A percentile compares a stretch with the other conserved stretches of the same genome.
Conservation (phyloP, 2,888 invertebrate genomes). For the Fissipunctia ypsillon region DNA sequence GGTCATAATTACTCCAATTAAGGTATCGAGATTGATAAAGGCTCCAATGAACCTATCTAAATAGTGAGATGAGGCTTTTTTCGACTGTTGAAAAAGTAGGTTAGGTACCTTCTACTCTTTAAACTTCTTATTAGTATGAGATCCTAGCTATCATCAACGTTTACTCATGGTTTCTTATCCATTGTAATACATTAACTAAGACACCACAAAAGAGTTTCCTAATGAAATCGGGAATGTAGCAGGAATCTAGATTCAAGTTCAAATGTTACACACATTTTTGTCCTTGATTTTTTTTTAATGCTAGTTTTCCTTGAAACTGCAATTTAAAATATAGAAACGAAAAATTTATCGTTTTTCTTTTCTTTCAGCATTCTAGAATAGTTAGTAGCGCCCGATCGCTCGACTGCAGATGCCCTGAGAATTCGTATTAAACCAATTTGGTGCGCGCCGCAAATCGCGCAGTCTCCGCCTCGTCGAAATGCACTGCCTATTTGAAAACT, state of each 20-base stretch:
- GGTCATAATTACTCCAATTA: neutral
- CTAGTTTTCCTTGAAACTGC: neutral
- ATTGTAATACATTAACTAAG: neutral
- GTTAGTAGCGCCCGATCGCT: conserved; percentile 62
- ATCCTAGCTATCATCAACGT: neutral
- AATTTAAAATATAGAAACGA: neutral
- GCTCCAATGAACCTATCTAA: neutral
- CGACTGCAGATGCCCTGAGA: conserved; percentile 68
- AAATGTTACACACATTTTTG: neutral
- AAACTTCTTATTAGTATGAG: neutral
- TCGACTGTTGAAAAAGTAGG: neutral
- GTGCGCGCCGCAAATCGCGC: conserved; percentile 70
- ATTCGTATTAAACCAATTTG: conserved; percentile 76
- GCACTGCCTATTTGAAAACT: conserved; percentile 65
- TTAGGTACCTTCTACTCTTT: neutral
- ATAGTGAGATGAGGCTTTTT: neutral
- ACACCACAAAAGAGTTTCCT: neutral
- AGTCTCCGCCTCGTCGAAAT: conserved; percentile 64
- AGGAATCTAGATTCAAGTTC: neutral
- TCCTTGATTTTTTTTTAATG: neutral
- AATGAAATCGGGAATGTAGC: neutral
- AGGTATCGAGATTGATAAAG: neutral
- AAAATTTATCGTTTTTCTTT: neutral
- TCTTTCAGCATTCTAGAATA: conserved; percentile 57
- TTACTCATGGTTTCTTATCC: neutral